These are phyloP conservation scores for Marcusenius ussheri DNA, from an alignment of 2,113 vertebrate genomes.

Conservation along the genomic window DNA sequence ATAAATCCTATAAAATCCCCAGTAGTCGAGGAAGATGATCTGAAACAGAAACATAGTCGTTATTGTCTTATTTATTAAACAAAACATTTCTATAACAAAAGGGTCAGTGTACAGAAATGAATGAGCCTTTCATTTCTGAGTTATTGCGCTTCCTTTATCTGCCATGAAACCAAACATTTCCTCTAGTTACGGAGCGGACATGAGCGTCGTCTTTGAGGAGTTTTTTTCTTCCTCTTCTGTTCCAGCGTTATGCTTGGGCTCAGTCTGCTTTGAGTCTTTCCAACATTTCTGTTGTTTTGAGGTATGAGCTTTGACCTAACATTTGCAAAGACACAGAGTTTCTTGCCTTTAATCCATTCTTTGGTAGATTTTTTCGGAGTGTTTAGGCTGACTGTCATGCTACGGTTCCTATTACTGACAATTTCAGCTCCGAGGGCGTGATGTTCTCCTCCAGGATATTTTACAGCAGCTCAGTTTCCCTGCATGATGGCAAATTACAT, in stretches of 20 bases:
- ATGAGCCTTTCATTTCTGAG: not conserved
- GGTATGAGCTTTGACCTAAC: not conserved
- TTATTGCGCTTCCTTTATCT: not conserved
- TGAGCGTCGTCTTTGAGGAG: not conserved
- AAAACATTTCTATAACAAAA: not conserved
- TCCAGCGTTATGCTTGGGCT: not conserved
- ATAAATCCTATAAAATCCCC: not conserved
- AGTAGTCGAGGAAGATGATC: not conserved
- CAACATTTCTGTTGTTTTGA: not conserved
- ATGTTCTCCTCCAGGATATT: not conserved
- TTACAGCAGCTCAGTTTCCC: not conserved
- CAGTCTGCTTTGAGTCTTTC: not conserved
- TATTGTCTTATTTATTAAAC: not conserved
- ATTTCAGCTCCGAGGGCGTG: not conserved
- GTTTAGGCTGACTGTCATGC: not conserved
- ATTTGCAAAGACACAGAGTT: not conserved
- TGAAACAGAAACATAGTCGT: not conserved
- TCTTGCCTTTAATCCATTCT: not conserved
- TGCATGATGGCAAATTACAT: not conserved
- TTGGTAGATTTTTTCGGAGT: not conserved
- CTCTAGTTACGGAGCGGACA: not conserved
- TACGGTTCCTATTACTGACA: not conserved
- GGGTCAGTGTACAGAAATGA: not conserved
- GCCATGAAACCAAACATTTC: not conserved
- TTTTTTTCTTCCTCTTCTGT: not conserved